A percentile compares a stretch with the other conserved stretches of the same genome.
phyloP scores from a whole-genome alignment of 2,888 invertebrate species.

The Microctonus brassicae region DNA sequence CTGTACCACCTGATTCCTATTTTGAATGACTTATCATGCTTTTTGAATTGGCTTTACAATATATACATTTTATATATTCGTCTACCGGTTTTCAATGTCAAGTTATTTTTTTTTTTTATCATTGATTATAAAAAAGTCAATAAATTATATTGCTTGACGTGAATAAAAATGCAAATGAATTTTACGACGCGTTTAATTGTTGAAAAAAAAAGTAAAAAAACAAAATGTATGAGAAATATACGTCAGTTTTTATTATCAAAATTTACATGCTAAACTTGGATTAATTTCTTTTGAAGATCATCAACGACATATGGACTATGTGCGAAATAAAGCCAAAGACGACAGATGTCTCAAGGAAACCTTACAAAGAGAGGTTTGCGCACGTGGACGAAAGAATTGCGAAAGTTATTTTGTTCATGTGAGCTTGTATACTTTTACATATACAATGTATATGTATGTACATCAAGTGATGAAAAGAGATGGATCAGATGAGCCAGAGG shows the following conservation, averaged over 20 bases:
- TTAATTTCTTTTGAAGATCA: neutral
- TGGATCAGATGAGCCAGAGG: neutral
- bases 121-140: no score
- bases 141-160: no score
- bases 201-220: no score
- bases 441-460: neutral
- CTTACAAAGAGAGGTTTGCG: slow-evolving; percentile 46
- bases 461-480: neutral
- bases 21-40: slow-evolving; percentile 33
- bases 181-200: no score
- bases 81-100: neutral
- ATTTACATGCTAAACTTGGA: neutral
- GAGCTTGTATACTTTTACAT: neutral
- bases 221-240: neutral
- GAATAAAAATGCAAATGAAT: no score
- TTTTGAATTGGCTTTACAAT: no score
- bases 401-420: slow-evolving; percentile 14
- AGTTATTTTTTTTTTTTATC: neutral
- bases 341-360: slow-evolving; percentile 60
- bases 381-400: slow-evolving; percentile 24
- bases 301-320: slow-evolving; percentile 21
- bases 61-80: neutral
- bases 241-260: neutral
- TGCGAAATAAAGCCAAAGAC: slow-evolving; percentile 37
- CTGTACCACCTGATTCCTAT: slow-evolving; percentile 42